Conservation (phyloP, 2,797 vertebrate genomes). For the Podarcis siculus region DNA sequence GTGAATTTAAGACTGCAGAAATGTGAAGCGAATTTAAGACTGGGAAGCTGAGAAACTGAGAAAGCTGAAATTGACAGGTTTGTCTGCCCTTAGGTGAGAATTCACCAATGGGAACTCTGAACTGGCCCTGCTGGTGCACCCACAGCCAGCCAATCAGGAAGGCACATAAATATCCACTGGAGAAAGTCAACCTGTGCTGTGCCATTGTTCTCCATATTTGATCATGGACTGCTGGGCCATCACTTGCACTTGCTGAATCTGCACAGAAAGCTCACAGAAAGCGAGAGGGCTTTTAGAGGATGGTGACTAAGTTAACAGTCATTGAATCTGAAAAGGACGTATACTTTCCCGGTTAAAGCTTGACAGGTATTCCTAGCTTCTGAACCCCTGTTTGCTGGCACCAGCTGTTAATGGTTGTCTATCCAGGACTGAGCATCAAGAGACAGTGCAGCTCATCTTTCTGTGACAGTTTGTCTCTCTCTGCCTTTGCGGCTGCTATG, state of each 20-base stretch:
- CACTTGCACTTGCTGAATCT: neutral
- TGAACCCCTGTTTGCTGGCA: slow-evolving; percentile 20
- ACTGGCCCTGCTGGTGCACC: neutral
- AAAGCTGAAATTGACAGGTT: too few relatives aligned
- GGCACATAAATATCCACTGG: neutral
- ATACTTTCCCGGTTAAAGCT: slow-evolving; percentile 7
- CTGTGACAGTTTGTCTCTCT: neutral
- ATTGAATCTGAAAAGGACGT: slow-evolving; percentile 17
- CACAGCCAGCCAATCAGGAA: neutral
- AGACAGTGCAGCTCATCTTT: neutral
- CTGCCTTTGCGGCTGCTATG: slow-evolving; percentile 5
- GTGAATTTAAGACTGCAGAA: too few relatives aligned
- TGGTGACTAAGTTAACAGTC: neutral
- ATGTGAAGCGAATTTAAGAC: too few relatives aligned
- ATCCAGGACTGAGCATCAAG: neutral
- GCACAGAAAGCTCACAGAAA: neutral
- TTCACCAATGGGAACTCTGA: too few relatives aligned
- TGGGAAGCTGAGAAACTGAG: too few relatives aligned
- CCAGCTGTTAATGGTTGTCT: slow-evolving; percentile 20
- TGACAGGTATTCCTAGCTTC: slow-evolving; percentile 22
- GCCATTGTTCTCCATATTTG: neutral
- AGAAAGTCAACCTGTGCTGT: neutral
- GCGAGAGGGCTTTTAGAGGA: slow-evolving; percentile 17
- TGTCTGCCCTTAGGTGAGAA: too few relatives aligned
- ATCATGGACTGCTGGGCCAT: neutral